A percentile compares a stretch with the other conserved stretches of the same genome.
Evolutionary conservation across 1,140 invertebrate species (phyloP).

Genomic region (Bombus confusus): DNA sequence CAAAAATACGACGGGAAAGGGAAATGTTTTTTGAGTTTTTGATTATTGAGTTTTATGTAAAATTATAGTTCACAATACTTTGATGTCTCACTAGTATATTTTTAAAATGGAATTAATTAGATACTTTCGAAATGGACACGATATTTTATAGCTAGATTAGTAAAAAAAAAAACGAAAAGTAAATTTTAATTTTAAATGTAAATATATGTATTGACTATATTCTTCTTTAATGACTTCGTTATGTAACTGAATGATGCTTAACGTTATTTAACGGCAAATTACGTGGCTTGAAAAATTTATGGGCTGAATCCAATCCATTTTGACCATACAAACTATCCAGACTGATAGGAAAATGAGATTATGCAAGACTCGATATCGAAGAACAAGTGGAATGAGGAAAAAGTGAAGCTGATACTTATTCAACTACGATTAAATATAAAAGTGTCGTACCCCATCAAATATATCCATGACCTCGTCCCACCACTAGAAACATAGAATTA

Average conservation of each 20-base stretch:
- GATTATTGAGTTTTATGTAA: background rate
- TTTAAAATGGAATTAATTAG: background rate
- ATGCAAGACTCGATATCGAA: background rate
- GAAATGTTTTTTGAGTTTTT: background rate
- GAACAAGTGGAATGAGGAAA: background rate
- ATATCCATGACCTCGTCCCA: constrained; percentile 97
- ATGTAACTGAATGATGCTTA: background rate
- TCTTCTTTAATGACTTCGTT: background rate
- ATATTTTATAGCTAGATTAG: background rate
- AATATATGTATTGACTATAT: background rate
- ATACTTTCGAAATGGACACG: background rate
- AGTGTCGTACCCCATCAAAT: constrained; percentile 93
- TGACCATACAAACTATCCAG: background rate
- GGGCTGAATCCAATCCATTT: background rate
- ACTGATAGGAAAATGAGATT: constrained; percentile 5
- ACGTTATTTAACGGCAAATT: background rate
- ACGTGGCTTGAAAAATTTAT: too few species aligned
- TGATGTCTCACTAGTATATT: background rate
- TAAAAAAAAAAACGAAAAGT: background rate
- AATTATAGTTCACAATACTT: background rate
- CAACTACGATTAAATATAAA: constrained; percentile 76
- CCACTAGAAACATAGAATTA: constrained; percentile 92
- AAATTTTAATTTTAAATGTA: background rate
- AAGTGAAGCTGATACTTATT: constrained; percentile 48
- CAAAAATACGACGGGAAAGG: background rate